Evolutionary conservation across 1,140 invertebrate genomes (phyloP), one percentile per base, ranked within the genome.

Genomic region (Drosophila nigromelanica): DNA sequence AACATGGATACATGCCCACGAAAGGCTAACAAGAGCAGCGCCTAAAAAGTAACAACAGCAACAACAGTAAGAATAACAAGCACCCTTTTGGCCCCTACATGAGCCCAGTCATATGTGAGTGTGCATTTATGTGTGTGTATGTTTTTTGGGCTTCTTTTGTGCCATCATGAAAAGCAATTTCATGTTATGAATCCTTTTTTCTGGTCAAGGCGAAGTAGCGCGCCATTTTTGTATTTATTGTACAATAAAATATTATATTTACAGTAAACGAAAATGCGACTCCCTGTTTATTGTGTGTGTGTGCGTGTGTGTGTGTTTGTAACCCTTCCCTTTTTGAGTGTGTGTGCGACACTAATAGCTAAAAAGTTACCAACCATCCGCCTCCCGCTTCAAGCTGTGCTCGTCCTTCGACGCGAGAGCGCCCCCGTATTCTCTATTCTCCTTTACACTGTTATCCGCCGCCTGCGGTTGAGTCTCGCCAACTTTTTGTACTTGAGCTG

Each of bases 221-320:
- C 68, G 66, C 79, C 83, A 73, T 73, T 77, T 72, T 68, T 80
- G 47, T 89, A 72, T 83, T 80, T 89, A 80, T 83, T 89, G 76
- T 73, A 80, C 76, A 89, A 89, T 89, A 89, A 89, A 89, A 89
- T 89, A 89, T 89, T 80, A 89, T 89, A 89, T 89, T 89, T 83
- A 89, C 83, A 83, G 79, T 83, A 72, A 73, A 79, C 70, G 67
- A 77, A 83, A 82, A 77, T 77, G 69, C 51, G 55, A 62, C 60
- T 63, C 55, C 52, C 47, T 73, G 60, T 64, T 55, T 15, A 5
- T 24, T 75, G 33, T 62, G 24, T 42, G n/a, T 40, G 42, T 40
- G n/a, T 12, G 3, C 7, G 15, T 43, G n/a, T 51, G 27, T 70
- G 33, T 68, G 51, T 69, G 60, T 68, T 47, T 48, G 54, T 14